Evolutionary conservation across 1,140 invertebrate genomes (phyloP).

Genomic region (Melipona quadrifasciata): DNA sequence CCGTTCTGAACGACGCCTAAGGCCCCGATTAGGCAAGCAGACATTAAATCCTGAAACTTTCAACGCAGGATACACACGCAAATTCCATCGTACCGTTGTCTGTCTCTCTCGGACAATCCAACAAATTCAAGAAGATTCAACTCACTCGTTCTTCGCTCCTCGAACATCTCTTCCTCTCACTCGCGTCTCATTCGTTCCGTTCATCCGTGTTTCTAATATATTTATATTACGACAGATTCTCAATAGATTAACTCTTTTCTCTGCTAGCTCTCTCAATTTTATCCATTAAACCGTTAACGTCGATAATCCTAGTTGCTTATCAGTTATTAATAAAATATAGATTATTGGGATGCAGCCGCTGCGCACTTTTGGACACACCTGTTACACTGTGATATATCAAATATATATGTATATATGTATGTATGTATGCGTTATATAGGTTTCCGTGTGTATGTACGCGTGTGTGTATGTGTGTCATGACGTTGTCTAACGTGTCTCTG

Average conservation of each 20-base stretch:
- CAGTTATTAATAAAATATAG: slow-evolving; percentile 79
- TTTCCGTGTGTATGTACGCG: slow-evolving; percentile 46
- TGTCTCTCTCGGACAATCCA: background rate
- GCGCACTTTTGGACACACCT: slow-evolving; percentile 75
- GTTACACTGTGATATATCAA: slow-evolving; percentile 78
- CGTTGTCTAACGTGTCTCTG: background rate
- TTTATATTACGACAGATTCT: slow-evolving; percentile 50
- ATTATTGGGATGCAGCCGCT: slow-evolving; percentile 76
- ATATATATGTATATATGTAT: slow-evolving; percentile 76
- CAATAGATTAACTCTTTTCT: slow-evolving; percentile 63
- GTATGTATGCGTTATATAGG: slow-evolving; percentile 10
- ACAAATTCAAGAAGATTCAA: background rate
- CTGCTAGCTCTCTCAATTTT: slow-evolving; percentile 1
- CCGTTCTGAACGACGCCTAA: slow-evolving; percentile 59
- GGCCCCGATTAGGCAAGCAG: slow-evolving; percentile 64
- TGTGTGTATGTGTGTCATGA: background rate
- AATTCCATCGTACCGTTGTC: background rate
- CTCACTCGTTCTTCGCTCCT: slow-evolving; percentile 9
- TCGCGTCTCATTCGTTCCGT: slow-evolving; percentile 1
- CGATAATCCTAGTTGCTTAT: slow-evolving; percentile 67
- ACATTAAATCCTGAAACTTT: slow-evolving; percentile 39
- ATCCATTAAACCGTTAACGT: slow-evolving; percentile 62
- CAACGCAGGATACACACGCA: slow-evolving; percentile 47
- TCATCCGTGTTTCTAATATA: slow-evolving; percentile 33
- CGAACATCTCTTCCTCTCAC: background rate